Base-by-base conservation (phyloP, 2,888 invertebrate species). In the Leptopterna dolabrata region DNA sequence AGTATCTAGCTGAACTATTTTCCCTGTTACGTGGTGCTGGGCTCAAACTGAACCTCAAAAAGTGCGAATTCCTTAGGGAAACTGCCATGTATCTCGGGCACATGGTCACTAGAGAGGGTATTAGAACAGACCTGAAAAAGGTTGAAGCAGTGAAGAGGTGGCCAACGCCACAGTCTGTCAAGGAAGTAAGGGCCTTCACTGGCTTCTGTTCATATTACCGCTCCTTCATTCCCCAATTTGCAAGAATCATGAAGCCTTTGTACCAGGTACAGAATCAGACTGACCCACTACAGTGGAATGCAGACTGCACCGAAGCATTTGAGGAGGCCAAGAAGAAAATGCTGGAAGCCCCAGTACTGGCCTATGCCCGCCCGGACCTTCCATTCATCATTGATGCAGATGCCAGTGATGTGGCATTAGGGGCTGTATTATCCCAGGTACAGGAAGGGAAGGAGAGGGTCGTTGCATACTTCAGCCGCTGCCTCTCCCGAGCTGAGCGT, bases 201-300 rank as follows among this genome's bases (percentile, higher is more conserved):
- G 70, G 27, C 1, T 70, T 70, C n/a, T 70, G 70, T 19, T 70
- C 70, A 1, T 70, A 70, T 13, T 70, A 70, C 7, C 70, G 70
- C 11, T 1, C 9, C 29, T 70, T 70, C 13, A 13, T 70, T 11
- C 1, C 14, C 76, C 19, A 80, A 29, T 36, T 76, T 89, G 76
- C 88, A 88, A 43, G 3, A 70, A 27, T 70, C 30, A 36, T 36
- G 51, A 13, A 29, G 29, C 76, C 87, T 80, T 70, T 70, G 29
- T 70, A 70, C 24, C 14, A 1, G 1, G 1, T 27, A n/a, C 70
- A 70, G 19, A 13, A 16, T 6, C 1, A 13, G 13, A 47, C 6
- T 3, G 13, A 13, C 16, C 1, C 1, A 7, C 19, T 70, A 2
- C 4, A 27, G 11, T 70, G 70, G 70, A 24, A 2, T 19, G 2